Evolutionary conservation across 2,113 vertebrate genomes (phyloP).

Genomic region (Manacus vitellinus): DNA sequence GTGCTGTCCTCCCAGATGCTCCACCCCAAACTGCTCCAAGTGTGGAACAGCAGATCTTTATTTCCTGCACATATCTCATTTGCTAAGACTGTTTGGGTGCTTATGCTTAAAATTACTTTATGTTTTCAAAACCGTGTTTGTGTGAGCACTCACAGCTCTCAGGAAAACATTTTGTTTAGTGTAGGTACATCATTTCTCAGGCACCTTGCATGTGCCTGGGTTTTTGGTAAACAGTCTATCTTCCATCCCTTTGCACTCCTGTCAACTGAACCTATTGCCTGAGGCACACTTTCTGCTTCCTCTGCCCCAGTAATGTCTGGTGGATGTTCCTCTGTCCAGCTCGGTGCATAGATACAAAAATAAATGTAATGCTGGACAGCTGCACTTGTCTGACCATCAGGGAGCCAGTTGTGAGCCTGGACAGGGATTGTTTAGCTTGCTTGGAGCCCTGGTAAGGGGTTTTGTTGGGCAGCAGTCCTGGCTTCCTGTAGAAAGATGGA

Average conservation of each 20-base stretch:
- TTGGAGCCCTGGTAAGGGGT: not conserved
- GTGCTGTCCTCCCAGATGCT: not conserved
- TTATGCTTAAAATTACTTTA: not conserved
- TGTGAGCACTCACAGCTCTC: not conserved
- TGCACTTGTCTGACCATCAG: not conserved
- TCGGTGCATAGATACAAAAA: not conserved
- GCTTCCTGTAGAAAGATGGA: not conserved
- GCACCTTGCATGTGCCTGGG: not conserved
- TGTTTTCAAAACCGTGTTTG: not conserved
- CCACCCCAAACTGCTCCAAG: not conserved
- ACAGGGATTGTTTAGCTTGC: not conserved
- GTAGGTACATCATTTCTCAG: not conserved
- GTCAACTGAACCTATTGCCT: not conserved
- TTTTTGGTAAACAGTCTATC: not conserved
- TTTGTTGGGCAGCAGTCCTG: not conserved
- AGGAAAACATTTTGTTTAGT: not conserved
- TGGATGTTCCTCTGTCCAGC: not conserved
- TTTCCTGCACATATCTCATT: not conserved
- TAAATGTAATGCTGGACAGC: accelerated
- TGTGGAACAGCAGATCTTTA: not conserved
- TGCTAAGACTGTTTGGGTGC: not conserved
- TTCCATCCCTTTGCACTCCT: not conserved
- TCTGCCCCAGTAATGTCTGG: not conserved
- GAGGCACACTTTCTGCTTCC: not conserved
- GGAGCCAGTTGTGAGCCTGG: not conserved